Evolutionary conservation across 2,113 vertebrate genomes (phyloP).

Genomic region (Platichthys flesus): DNA sequence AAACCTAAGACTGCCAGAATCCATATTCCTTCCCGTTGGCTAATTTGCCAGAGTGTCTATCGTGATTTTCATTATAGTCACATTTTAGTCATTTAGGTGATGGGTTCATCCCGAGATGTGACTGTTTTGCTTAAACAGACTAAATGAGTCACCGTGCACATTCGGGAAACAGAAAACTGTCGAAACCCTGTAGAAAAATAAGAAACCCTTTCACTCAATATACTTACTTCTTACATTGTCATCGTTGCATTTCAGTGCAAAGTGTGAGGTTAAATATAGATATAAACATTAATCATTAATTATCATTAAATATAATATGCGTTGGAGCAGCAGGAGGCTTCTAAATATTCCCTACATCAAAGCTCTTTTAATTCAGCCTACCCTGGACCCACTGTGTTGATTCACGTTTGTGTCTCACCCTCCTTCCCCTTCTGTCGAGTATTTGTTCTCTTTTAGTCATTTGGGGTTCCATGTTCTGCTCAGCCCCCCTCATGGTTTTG

Average conservation of each 20-base stretch:
- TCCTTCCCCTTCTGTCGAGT: background rate
- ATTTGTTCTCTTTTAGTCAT: slow-evolving; percentile 5
- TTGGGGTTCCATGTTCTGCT: slow-evolving; percentile 2
- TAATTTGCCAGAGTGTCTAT: slow-evolving; percentile 27
- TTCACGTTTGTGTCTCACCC: background rate
- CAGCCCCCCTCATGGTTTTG: background rate
- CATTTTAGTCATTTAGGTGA: slow-evolving; percentile 17
- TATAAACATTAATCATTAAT: background rate
- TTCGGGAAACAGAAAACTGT: background rate
- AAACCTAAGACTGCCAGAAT: slow-evolving; percentile 22
- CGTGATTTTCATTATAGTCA: slow-evolving; percentile 25
- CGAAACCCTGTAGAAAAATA: background rate
- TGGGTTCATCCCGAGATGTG: slow-evolving; percentile 17
- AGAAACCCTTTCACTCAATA: background rate
- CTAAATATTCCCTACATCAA: slow-evolving; percentile 12
- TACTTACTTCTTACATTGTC: background rate
- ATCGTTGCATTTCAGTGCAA: slow-evolving; percentile 1
- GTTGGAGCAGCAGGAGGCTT: slow-evolving; percentile 1
- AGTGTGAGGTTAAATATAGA: background rate
- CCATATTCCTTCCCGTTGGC: slow-evolving; percentile 12
- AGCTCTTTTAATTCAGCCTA: slow-evolving; percentile 2
- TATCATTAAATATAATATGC: slow-evolving; percentile 5
- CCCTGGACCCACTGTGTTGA: background rate
- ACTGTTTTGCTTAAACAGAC: slow-evolving; percentile 20
- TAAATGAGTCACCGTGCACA: slow-evolving; percentile 1